A percentile compares a stretch with the other conserved stretches of the same genome.
These are phyloP conservation scores for Bradypus variegatus DNA, from an alignment of 2,797 vertebrate species.

Conservation along the genomic window DNA sequence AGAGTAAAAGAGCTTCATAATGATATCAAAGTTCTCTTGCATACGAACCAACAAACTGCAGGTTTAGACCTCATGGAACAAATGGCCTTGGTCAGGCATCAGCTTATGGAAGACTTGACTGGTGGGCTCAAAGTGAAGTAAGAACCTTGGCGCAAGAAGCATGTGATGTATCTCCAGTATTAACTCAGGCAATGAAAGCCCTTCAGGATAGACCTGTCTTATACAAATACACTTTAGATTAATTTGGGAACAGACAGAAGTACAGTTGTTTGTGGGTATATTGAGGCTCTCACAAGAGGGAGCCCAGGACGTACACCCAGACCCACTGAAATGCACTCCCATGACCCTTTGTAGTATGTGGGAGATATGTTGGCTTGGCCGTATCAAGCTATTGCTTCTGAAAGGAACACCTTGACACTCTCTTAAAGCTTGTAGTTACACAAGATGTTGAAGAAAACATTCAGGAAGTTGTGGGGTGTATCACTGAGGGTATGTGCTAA, in stretches of 20 bases:
- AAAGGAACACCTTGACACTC: conserved; percentile 81
- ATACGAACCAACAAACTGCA: conserved; percentile 98
- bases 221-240: conserved; percentile 83
- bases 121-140: conserved; percentile 93
- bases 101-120: conserved; percentile 95
- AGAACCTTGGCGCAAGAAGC: no score
- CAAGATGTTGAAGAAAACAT: conserved; percentile 75
- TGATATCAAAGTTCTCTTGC: conserved; percentile 94
- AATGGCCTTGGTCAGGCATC: conserved; percentile 99
- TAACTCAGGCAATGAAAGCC: no score
- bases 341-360: conserved; percentile 95
- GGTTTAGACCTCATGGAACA: conserved; percentile 99
- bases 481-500: no score
- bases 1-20: conserved; percentile 95
- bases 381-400: conserved; percentile 84
- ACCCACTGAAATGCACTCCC: conserved; percentile 98
- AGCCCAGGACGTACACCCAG: conserved; percentile 90
- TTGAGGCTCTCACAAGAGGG: conserved; percentile 93
- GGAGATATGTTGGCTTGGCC: conserved; percentile 98
- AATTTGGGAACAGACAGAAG: conserved; percentile 94
- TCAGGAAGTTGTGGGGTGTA: no score
- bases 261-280: conserved; percentile 92
- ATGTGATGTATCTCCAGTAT: no score
- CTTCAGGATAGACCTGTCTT: no score
- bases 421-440: conserved; percentile 86